Base-by-base conservation (phyloP, 2,888 invertebrate species). In the Agrotis exclamationis region DNA sequence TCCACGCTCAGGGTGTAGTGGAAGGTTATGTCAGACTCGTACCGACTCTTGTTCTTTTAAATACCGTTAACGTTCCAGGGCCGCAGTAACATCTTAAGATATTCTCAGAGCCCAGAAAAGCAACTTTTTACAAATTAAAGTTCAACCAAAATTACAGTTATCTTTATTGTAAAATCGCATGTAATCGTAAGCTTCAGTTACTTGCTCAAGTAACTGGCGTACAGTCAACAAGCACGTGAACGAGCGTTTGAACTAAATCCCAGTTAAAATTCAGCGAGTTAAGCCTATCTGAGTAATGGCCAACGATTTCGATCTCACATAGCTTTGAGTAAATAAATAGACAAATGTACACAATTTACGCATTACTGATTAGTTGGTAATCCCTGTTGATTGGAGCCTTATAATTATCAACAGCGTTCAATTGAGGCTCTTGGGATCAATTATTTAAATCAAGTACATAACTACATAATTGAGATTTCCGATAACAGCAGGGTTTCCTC, bases 231-330 rank as follows among this genome's bases (percentile, higher is more conserved):
- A 20, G 39, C 45, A 24, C 14, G 39, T 69, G 83, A 93, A 90
- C 88, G 85, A 68, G 70, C 84, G 80, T 67, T 69, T 48, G 81
- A 76, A 89, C 89, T 88, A 91, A 93, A 91, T 88, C 92, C 92
- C 91, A 87, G 93, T 94, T 94, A 93, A 94, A 95, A 94, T 93
- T 94, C 93, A 93, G 88, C 91, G 91, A 92, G 93, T 92, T 94
- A 93, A 94, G 85, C 93, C 92, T 79, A 72, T 76, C 88, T 94
- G 94, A 94, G 89, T 94, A 93, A 95, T 94, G 91, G 91, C 85
- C 78, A 87, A 80, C 88, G 83, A 86, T 88, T 88, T 81, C 82
- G 79, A 76, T 74, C 89, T 88, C 90, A 92, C 93, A 90, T 91
- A 92, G 91, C 91, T 90, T 74, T 63, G 86, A 89, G 88, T 87